Evolutionary conservation across 2,888 invertebrate species (phyloP), one percentile per base, ranked within the genome.

Genomic region (Andrena praecox): DNA sequence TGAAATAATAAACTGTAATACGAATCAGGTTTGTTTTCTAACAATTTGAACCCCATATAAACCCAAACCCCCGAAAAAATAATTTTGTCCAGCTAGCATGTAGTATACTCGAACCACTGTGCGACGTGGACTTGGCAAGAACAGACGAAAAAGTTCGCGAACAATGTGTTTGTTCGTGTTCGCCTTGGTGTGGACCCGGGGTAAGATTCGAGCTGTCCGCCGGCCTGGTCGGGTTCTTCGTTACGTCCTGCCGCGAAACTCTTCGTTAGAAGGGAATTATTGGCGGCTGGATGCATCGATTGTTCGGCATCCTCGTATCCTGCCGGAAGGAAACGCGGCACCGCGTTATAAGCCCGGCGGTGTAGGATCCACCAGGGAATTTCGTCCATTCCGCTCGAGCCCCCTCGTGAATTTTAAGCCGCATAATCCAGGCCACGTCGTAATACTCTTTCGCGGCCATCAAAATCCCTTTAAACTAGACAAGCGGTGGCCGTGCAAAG

Each of bases 401-500:
- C 27, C 48, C 42, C 12, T 20, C 31, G 42, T 68, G 85, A 87
- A 82, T 85, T 82, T 77, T 82, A 71, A 82, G 64, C 78, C 76
- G 56, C 71, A 50, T 78, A 87, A 87, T 83, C 75, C 77, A 12
- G 69, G 42, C 60, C 74, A 33, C 63, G 60, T 84, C 52, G 50
- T 78, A 84, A 87, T 84, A 78, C 70, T 66, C 73, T 62, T 64
- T 66, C 50, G 59, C 48, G 6, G 24, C 62, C 70, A 77, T 82
- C 52, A 78, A 78, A 86, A 80, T 72, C 86, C 75, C 78, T 84
- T 88, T 79, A 77, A 77, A 85, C 76, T 59, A 63, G 54, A 67
- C 82, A 68, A 77, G 29, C 63, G 67, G 56, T 67, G 54, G 50
- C 66, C 54, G 66, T 63, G 59, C 12, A 20, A 29, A 24, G 69